Base-by-base conservation (phyloP, 2,113 vertebrate genomes). In the Leiothrix lutea region DNA sequence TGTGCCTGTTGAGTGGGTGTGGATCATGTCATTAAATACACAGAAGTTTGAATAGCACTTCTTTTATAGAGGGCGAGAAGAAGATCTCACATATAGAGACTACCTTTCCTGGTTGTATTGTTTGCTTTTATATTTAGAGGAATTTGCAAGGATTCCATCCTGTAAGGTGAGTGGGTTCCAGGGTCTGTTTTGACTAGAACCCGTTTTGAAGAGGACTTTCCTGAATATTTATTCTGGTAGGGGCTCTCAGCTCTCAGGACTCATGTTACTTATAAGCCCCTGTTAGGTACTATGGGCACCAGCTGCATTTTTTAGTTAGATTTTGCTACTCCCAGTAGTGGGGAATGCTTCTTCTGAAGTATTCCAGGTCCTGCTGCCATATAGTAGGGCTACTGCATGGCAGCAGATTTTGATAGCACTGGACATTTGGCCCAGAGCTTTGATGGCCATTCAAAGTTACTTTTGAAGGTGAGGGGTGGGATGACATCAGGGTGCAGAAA, bases 201-300 rank as follows among this genome's bases (percentile, higher is more conserved):
- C 3, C 21, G 2, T 38, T 72, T 65, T 51, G 47, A 82, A 51
- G 67, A 22, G 71, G 5, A 24, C 11, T 45, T 25, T 14, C 14
- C 16, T 17, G 5, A 38, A 1, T 73, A 6, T 42, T 80, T 82
- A 4, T 16, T 78, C 17, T 60, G 20, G 4, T 71, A 31, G 26
- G 51, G 19, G 29, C 17, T 48, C 2, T 58, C 18, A 17, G 18
- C 12, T 6, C 33, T 71, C 28, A 10, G 48, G 53, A 40, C 14
- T 36, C 40, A 1, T 0, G 4, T 45, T 72, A 33, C 14, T 64
- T 85, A 7, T 10, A 48, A 24, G 40, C 6, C 33, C 66, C 29
- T 45, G 4, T 54, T 47, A 66, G 29, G 23, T 75, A 7, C 33
- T 75, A 0, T 1, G 3, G 12, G 10, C 5, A 5, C 25, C n/a